Conservation (phyloP, 2,113 vertebrate species). For the Zapornia atra region DNA sequence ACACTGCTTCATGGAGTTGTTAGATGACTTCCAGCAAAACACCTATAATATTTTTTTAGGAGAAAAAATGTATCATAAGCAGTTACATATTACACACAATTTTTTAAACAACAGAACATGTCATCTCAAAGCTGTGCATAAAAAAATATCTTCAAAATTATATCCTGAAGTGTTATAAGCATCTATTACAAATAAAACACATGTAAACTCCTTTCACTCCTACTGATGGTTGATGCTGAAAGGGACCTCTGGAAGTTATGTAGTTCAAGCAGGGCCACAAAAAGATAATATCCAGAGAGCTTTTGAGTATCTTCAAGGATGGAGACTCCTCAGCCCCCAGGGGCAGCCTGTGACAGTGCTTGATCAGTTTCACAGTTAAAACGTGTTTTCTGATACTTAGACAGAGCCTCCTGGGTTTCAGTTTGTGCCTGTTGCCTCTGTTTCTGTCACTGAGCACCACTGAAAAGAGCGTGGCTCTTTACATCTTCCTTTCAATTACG, state of each 20-base stretch:
- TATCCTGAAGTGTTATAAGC: background rate
- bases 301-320: background rate
- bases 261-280: background rate
- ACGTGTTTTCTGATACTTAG: background rate
- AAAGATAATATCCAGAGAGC: background rate
- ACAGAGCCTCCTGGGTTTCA: background rate
- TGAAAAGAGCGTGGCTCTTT: background rate
- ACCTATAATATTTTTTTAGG: constrained; percentile 77
- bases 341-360: background rate
- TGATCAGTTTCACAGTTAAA: background rate
- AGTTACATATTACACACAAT: background rate
- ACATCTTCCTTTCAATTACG: background rate
- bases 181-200: background rate
- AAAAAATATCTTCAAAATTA: background rate
- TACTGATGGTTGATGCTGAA: background rate
- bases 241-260: background rate
- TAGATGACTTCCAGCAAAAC: constrained; percentile 90
- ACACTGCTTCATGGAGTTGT: constrained; percentile 86
- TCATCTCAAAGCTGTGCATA: background rate
- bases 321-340: background rate
- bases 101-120: background rate
- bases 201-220: background rate
- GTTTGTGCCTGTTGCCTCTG: background rate
- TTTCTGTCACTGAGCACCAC: background rate
- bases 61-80: background rate